A percentile compares a stretch with the other conserved stretches of the same genome.
These are phyloP conservation scores for Bruchidius siliquastri DNA, from an alignment of 2,888 invertebrate species.

Conservation along the genomic window DNA sequence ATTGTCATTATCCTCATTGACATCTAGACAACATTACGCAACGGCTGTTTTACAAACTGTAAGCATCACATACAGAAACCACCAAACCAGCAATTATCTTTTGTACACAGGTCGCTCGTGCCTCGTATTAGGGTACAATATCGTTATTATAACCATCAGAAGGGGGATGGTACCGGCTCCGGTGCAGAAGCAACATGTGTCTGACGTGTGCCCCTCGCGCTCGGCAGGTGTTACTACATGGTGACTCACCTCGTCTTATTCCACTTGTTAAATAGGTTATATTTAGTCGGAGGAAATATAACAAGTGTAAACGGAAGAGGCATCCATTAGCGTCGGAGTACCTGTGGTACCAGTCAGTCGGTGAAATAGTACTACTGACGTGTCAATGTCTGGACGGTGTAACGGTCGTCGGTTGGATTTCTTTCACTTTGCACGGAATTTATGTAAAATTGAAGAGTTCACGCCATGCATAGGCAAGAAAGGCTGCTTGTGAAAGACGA, in stretches of 20 bases:
- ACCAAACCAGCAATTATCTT: neutral
- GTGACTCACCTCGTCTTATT: neutral
- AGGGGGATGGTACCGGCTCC: neutral
- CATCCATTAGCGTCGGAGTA: neutral
- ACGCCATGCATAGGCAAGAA: no score
- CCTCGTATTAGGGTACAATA: neutral
- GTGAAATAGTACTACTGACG: neutral
- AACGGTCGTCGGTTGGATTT: neutral
- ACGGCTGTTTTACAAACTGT: neutral
- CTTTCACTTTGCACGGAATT: neutral
- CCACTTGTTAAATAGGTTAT: neutral
- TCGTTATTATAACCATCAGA: slow-evolving; percentile 1
- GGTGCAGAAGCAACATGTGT: slow-evolving; percentile 4
- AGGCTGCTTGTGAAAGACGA: no score
- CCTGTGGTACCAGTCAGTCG: neutral
- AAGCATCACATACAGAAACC: neutral
- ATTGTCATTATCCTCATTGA: no score
- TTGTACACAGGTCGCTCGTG: neutral
- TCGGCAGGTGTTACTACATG: neutral
- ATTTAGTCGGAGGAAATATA: neutral
- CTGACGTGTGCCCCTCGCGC: neutral
- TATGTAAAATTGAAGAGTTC: neutral
- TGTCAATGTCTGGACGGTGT: neutral
- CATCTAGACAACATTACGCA: neutral
- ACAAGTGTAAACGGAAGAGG: neutral